Percentiles rank a stretch among this genome's conserved stretches.
These are phyloP conservation scores for Columba janthina DNA, from an alignment of 2,113 vertebrate genomes.

Conservation along the genomic window DNA sequence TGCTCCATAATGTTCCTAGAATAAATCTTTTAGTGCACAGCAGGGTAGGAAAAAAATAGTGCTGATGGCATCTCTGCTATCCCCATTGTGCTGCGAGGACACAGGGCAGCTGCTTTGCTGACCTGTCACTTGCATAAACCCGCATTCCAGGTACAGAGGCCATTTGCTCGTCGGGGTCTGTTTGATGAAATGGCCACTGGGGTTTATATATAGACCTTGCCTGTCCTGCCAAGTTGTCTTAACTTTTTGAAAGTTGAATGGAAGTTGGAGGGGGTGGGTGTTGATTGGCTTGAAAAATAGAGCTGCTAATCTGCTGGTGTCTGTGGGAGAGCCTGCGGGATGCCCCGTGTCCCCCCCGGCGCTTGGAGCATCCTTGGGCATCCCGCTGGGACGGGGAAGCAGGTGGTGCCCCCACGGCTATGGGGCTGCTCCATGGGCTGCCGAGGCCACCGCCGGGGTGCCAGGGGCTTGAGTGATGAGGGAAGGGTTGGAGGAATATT, in stretches of 20 bases:
- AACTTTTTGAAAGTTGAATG: constrained; percentile 47
- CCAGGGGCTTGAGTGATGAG: neutral
- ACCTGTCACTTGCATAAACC: constrained; percentile 41
- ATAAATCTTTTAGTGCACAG: constrained; percentile 53
- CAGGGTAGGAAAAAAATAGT: constrained; percentile 58
- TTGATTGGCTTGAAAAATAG: constrained; percentile 25
- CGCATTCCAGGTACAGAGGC: constrained; percentile 61
- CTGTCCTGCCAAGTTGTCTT: constrained; percentile 48
- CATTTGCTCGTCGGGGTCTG: neutral
- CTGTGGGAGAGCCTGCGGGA: constrained; percentile 30
- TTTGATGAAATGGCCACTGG: neutral
- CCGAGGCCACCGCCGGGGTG: neutral
- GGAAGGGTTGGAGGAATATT: constrained; percentile 10
- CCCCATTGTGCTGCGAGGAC: neutral
- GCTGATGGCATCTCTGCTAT: constrained; percentile 47
- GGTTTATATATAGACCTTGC: constrained; percentile 62
- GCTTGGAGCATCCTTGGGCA: neutral
- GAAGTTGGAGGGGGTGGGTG: neutral
- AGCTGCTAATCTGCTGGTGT: constrained; percentile 10
- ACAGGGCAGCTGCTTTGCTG: constrained; percentile 37
- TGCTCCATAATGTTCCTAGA: constrained; percentile 46
- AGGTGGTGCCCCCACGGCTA: constrained; percentile 6
- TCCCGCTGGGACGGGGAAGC: constrained; percentile 23
- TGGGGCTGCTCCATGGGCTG: neutral
- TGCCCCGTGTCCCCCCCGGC: neutral